These are phyloP conservation scores for Piezodorus guildinii DNA, from an alignment of 1,140 invertebrate species.

Conservation along the genomic window DNA sequence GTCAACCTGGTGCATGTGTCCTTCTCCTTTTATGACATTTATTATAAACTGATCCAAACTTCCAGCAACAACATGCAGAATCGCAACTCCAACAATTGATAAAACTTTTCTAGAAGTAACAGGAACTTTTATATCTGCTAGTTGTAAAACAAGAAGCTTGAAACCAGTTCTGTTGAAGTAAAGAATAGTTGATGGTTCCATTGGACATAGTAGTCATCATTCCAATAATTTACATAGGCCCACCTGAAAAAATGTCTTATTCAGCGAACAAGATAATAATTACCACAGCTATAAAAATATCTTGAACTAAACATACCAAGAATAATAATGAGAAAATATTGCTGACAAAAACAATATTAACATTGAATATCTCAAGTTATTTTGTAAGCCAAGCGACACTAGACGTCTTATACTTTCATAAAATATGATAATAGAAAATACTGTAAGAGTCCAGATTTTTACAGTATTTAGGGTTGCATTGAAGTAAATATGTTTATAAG, in stretches of 20 bases:
- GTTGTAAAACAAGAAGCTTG: constrained; percentile 48
- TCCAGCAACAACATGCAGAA: constrained; percentile 58
- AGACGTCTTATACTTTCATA: constrained; percentile 62
- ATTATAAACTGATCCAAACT: constrained; percentile 63
- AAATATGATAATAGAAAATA: constrained; percentile 49
- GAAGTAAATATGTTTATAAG: constrained; percentile 75
- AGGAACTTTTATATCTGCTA: constrained; percentile 44
- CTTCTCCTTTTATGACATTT: constrained; percentile 57
- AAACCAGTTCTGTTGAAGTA: constrained; percentile 58
- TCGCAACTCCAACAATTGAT: constrained; percentile 49
- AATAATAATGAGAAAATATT: constrained; percentile 70
- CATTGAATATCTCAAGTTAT: constrained; percentile 53
- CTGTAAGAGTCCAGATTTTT: constrained; percentile 63
- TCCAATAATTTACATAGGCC: constrained; percentile 73
- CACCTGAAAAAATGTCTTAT: constrained; percentile 38
- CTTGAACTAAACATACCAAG: constrained; percentile 37
- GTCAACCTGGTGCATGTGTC: constrained; percentile 51
- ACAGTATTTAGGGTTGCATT: constrained; percentile 61
- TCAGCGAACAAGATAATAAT: background rate
- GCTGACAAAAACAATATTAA: constrained; percentile 53
- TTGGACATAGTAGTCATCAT: constrained; percentile 67
- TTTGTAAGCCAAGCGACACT: constrained; percentile 41
- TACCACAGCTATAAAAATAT: background rate
- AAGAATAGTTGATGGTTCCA: constrained; percentile 68
- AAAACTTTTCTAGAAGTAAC: constrained; percentile 50